A percentile compares a stretch with the other conserved stretches of the same genome.
phyloP scores from a whole-genome alignment of 2,888 invertebrate species.

The Ferdinandea cuprea region DNA sequence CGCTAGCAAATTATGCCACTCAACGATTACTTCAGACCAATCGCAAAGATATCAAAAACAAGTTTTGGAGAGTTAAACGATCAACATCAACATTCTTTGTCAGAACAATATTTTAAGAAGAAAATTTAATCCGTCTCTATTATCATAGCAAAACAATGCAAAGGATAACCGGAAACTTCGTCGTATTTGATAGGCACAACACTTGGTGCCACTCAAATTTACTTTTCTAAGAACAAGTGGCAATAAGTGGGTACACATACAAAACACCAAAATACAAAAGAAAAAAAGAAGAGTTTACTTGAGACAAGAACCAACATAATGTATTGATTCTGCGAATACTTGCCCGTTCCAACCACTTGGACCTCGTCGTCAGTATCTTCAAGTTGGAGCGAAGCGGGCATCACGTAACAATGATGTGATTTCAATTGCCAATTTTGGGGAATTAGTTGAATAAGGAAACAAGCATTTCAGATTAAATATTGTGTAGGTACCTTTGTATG shows the following conservation, averaged over 20 bases:
- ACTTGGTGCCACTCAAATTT: slow-evolving; percentile 28
- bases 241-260: too few species aligned
- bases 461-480: background rate
- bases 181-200: slow-evolving; percentile 16
- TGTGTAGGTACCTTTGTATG: too few species aligned
- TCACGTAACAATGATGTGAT: slow-evolving; percentile 12
- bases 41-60: too few species aligned
- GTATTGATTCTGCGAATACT: slow-evolving; percentile 32
- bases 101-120: too few species aligned
- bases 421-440: slow-evolving; percentile 5
- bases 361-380: slow-evolving; percentile 9
- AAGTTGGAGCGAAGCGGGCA: slow-evolving; percentile 13
- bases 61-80: too few species aligned
- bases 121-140: too few species aligned
- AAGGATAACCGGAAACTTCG: slow-evolving; percentile 49
- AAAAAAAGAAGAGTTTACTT: slow-evolving; percentile 21
- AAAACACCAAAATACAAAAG: too few species aligned
- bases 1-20: too few species aligned
- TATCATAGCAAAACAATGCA: slow-evolving; percentile 2
- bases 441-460: background rate
- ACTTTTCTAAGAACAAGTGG: background rate
- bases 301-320: slow-evolving; percentile 31
- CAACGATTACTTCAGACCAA: too few species aligned
- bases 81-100: too few species aligned
- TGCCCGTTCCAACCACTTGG: slow-evolving; percentile 1